Evolutionary conservation across 1,140 invertebrate genomes (phyloP).

Genomic region (Diorhabda sublineata): DNA sequence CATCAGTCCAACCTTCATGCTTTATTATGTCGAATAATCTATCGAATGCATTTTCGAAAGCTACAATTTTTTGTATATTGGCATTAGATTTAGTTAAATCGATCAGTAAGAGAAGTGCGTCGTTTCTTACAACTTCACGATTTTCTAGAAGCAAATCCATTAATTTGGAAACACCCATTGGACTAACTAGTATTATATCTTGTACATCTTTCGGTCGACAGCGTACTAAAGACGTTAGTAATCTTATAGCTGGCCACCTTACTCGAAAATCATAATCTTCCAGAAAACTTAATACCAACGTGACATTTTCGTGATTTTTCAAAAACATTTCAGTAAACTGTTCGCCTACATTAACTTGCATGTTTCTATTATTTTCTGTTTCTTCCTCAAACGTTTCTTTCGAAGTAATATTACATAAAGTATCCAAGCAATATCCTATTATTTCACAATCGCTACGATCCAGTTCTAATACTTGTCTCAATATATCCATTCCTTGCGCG

Average conservation of each 20-base stretch:
- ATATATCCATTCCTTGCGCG: slow-evolving; percentile 86
- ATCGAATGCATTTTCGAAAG: slow-evolving; percentile 99
- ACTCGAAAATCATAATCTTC: slow-evolving; percentile 95
- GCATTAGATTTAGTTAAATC: slow-evolving; percentile 93
- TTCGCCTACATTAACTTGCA: slow-evolving; percentile 66
- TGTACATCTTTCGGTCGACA: slow-evolving; percentile 90
- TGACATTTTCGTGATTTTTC: slow-evolving; percentile 84
- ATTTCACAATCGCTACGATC: slow-evolving; percentile 89
- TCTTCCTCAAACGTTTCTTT: slow-evolving; percentile 81
- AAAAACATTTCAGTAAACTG: slow-evolving; percentile 99
- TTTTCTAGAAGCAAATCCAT: slow-evolving; percentile 94
- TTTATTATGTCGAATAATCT: slow-evolving; percentile 88
- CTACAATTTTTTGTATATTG: slow-evolving; percentile 99
- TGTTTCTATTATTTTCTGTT: slow-evolving; percentile 50
- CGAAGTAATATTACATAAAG: slow-evolving; percentile 85
- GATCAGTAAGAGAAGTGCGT: slow-evolving; percentile 88
- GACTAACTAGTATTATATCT: slow-evolving; percentile 89
- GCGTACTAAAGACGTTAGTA: slow-evolving; percentile 74
- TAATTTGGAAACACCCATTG: slow-evolving; percentile 95
- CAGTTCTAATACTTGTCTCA: slow-evolving; percentile 75
- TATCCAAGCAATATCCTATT: slow-evolving; percentile 85
- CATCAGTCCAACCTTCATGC: slow-evolving; percentile 90
- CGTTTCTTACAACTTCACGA: slow-evolving; percentile 94
- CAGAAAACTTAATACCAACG: slow-evolving; percentile 78
- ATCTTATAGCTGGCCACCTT: slow-evolving; percentile 78